These are phyloP conservation scores for Drosophila dives DNA, from an alignment of 2,888 invertebrate genomes.

Conservation along the genomic window DNA sequence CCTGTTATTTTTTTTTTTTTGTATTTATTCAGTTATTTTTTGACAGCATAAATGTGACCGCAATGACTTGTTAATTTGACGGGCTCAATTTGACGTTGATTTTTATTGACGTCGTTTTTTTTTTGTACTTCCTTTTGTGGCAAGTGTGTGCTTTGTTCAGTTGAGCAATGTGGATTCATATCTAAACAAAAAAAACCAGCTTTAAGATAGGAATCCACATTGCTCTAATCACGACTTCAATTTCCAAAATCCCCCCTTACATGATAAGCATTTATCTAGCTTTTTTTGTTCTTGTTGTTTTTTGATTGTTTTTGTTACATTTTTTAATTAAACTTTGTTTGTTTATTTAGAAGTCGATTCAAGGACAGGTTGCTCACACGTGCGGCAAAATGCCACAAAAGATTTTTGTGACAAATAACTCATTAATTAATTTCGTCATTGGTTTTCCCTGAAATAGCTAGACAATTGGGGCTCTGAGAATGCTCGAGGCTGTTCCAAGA, in stretches of 20 bases:
- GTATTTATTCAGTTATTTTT: constrained; percentile 18
- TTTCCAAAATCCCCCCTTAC: not conserved
- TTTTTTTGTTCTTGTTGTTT: constrained; percentile 17
- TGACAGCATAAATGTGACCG: constrained; percentile 45
- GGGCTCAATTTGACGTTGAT: constrained; percentile 47
- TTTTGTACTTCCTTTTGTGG: not conserved
- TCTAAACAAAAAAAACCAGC: not conserved
- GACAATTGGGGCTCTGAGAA: not conserved
- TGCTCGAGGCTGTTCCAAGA: not conserved
- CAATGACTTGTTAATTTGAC: constrained; percentile 67
- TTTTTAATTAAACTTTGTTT: constrained; percentile 51
- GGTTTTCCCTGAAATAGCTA: constrained; percentile 4
- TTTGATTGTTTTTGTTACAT: constrained; percentile 23
- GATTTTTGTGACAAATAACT: constrained; percentile 37
- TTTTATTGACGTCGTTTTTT: constrained; percentile 44
- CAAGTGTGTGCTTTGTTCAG: constrained; percentile 13
- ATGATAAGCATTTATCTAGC: constrained; percentile 29
- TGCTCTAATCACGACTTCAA: not conserved
- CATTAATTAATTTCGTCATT: constrained; percentile 53
- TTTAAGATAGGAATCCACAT: constrained; percentile 6
- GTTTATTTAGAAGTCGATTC: constrained; percentile 22
- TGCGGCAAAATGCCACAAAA: constrained; percentile 37
- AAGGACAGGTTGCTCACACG: constrained; percentile 44
- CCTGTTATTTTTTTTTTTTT: constrained; percentile 17
- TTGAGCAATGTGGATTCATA: not conserved